Evolutionary conservation across 2,797 vertebrate species (phyloP), one percentile per base, ranked within the genome.

Genomic region (Paratrypauchen microcephalus): DNA sequence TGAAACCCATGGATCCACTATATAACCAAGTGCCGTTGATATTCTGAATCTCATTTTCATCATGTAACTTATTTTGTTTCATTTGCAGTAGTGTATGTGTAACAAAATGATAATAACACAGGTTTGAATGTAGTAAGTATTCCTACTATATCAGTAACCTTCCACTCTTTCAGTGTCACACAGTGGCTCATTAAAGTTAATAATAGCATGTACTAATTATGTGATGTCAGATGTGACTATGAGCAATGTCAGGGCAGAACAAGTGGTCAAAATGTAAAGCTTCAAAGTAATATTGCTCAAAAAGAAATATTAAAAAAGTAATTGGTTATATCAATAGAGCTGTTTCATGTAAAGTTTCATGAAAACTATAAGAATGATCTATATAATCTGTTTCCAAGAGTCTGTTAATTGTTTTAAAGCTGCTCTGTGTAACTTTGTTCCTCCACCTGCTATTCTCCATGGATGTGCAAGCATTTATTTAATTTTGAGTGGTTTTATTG

Each of bases 171-270:
- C 62, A 69, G n/a, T 41, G 65, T 72, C 69, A 61, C 23, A 32
- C 72, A 58, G 76, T 69, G 71, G 62, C 62, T 79, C 83, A 74
- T 85, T 80, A 81, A 8, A 59, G 78, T 77, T 84, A 70, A 74
- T 82, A 76, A 85, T 61, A 54, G 57, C 75, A 50, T 18, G 56
- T 77, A 86, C 81, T 74, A 79, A 82, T 71, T 78, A 54, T 74
- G 32, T 76, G 68, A 83, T 76, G 65, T 68, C 58, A 65, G 66
- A 70, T 45, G 47, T 66, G 72, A 75, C 23, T 24, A 72, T 84
- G 78, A 77, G 71, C 28, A n/a, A 71, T 21, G 39, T 47, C 30
- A n/a, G 18, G 8, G 23, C 7, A 5, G 12, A 57, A 57, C 24
- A 57, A 26, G 26, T 58, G 24, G 13, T 18, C 24, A 26, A 58